Conservation (phyloP, 1,140 invertebrate species). For the Atta cephalotes region DNA sequence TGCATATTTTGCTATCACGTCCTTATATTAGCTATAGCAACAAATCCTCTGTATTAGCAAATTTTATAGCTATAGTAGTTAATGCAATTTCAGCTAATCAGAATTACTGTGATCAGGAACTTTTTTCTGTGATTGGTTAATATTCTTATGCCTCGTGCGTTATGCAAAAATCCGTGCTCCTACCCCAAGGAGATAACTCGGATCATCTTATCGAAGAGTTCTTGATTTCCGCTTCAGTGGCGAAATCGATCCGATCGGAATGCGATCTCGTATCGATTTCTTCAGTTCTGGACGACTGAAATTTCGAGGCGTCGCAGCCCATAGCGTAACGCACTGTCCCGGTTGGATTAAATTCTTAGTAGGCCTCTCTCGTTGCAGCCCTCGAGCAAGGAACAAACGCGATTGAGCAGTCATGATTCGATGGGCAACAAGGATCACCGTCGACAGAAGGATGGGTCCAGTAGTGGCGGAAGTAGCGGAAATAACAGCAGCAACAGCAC, state of each 20-base stretch:
- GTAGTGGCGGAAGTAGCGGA: conserved; percentile 65
- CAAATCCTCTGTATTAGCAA: too few relatives aligned
- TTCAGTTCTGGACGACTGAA: conserved; percentile 36
- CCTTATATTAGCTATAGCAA: too few relatives aligned
- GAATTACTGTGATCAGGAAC: too few relatives aligned
- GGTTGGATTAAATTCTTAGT: conserved; percentile 76
- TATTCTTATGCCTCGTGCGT: too few relatives aligned
- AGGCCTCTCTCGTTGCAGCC: conserved; percentile 78
- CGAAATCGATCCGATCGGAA: background rate
- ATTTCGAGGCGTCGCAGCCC: conserved; percentile 14
- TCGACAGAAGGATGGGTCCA: conserved; percentile 73
- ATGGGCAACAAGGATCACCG: conserved; percentile 64
- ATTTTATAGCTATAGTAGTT: too few relatives aligned
- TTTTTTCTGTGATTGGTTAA: too few relatives aligned
- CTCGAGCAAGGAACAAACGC: conserved; percentile 73
- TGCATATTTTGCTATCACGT: too few relatives aligned
- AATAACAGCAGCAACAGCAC: conserved; percentile 61
- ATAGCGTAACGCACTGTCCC: conserved; percentile 17
- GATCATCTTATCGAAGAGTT: background rate
- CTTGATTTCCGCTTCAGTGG: background rate
- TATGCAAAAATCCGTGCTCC: too few relatives aligned
- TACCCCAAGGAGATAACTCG: background rate
- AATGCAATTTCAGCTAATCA: too few relatives aligned
- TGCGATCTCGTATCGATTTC: background rate
- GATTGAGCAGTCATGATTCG: conserved; percentile 65